Evolutionary conservation across 2,797 vertebrate genomes (phyloP).

Genomic region (Sphenodon punctatus): DNA sequence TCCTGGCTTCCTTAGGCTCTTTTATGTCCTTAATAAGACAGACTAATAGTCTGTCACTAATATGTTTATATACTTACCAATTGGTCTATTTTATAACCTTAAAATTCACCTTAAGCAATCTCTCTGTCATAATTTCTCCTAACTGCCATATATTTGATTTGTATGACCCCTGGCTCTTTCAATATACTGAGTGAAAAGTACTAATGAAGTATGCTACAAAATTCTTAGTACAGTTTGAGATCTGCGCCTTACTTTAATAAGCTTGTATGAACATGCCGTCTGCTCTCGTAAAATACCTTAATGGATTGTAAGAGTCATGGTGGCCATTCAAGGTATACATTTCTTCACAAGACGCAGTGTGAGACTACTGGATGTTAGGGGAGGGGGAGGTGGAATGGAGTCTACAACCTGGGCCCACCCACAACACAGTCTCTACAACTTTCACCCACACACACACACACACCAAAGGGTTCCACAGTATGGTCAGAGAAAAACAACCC

Average conservation of each 20-base stretch:
- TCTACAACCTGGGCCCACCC: too few species aligned
- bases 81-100: constrained; percentile 13
- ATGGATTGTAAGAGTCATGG: too few species aligned
- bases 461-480: too few species aligned
- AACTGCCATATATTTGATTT: constrained; percentile 2
- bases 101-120: constrained; percentile 15
- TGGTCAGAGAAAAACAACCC: too few species aligned
- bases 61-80: constrained; percentile 33
- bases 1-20: too few species aligned
- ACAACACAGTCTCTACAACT: too few species aligned
- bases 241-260: constrained; percentile 27
- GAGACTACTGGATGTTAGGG: too few species aligned
- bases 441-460: too few species aligned
- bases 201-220: constrained; percentile 23
- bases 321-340: too few species aligned
- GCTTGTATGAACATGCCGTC: background rate
- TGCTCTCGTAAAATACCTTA: too few species aligned
- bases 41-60: constrained; percentile 27
- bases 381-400: too few species aligned
- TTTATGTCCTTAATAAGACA: constrained; percentile 7
- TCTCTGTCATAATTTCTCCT: constrained; percentile 33
- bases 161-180: constrained; percentile 4
- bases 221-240: background rate
- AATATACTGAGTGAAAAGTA: background rate
- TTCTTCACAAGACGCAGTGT: too few species aligned